phyloP scores from a whole-genome alignment of 1,140 invertebrate genomes.

The Drosophila ogumai region DNA sequence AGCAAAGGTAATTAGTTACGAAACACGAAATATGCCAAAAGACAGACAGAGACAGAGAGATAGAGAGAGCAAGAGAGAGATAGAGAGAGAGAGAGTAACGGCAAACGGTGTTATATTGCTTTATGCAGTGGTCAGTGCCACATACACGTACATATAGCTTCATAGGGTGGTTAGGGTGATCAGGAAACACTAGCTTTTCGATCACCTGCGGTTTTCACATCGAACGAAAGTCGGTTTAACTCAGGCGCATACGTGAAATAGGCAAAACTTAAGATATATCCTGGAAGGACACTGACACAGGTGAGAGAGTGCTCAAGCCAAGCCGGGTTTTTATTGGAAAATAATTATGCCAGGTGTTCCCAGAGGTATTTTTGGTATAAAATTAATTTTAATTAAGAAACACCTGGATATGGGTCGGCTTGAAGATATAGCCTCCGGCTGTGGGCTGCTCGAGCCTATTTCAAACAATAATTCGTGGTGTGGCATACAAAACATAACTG shows the following conservation, averaged over 20 bases:
- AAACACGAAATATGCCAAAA: slow-evolving; percentile 41
- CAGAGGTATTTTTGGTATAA: too few relatives aligned
- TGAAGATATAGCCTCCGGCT: not conserved
- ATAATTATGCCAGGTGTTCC: too few relatives aligned
- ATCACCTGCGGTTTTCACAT: slow-evolving; percentile 9
- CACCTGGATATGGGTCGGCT: not conserved
- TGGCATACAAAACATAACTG: slow-evolving; percentile 39
- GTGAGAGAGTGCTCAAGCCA: not conserved
- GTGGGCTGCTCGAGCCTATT: slow-evolving; percentile 22
- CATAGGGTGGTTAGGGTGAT: not conserved
- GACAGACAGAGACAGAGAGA: slow-evolving; percentile 31
- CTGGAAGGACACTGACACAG: not conserved
- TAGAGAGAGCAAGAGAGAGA: slow-evolving; percentile 6
- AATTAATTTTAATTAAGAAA: too few relatives aligned
- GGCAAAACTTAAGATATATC: slow-evolving; percentile 8
- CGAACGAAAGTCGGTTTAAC: not conserved
- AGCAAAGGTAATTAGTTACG: slow-evolving; percentile 30
- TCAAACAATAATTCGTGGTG: slow-evolving; percentile 72
- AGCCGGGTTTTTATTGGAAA: not conserved
- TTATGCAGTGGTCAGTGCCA: not conserved
- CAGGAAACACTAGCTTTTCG: slow-evolving; percentile 15
- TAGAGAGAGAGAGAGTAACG: slow-evolving; percentile 19
- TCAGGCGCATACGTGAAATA: slow-evolving; percentile 22
- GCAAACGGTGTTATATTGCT: slow-evolving; percentile 19
- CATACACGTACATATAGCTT: slow-evolving; percentile 9